Evolutionary conservation across 1,140 invertebrate species (phyloP).

Genomic region (Grapholita molesta): DNA sequence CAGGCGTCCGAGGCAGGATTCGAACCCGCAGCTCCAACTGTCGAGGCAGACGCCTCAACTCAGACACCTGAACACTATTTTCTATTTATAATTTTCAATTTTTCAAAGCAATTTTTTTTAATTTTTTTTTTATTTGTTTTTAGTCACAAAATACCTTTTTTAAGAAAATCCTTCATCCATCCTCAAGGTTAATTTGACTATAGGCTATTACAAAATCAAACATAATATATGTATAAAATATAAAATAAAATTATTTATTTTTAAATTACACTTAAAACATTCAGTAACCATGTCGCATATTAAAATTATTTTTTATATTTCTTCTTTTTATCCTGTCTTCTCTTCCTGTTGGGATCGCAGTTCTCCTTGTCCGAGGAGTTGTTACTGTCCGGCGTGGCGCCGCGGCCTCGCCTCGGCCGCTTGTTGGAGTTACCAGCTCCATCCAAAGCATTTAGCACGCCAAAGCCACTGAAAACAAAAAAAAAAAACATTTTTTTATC

Average conservation of each 20-base stretch:
- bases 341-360: conserved; percentile 59
- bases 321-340: conserved; percentile 42
- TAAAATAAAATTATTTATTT: conserved; percentile 21
- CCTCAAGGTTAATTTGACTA: no score
- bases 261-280: conserved; percentile 16
- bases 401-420: conserved; percentile 31
- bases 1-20: no score
- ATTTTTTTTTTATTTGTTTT: no score
- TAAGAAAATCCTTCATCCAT: no score
- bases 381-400: conserved; percentile 48
- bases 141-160: no score
- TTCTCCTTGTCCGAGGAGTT: conserved; percentile 73
- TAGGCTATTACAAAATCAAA: conserved; percentile 11
- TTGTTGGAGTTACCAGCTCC: conserved; percentile 30
- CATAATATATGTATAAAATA: not conserved
- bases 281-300: not conserved
- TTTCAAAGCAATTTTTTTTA: no score
- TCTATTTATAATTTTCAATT: no score
- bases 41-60: no score
- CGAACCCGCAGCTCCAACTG: no score
- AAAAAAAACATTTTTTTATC: conserved; percentile 1
- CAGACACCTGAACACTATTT: no score
- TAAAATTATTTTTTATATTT: conserved; percentile 1
- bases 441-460: conserved; percentile 38
- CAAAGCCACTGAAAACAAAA: conserved; percentile 44